Evolutionary conservation across 1,140 invertebrate species (phyloP).

Genomic region (Neodiprion lecontei): DNA sequence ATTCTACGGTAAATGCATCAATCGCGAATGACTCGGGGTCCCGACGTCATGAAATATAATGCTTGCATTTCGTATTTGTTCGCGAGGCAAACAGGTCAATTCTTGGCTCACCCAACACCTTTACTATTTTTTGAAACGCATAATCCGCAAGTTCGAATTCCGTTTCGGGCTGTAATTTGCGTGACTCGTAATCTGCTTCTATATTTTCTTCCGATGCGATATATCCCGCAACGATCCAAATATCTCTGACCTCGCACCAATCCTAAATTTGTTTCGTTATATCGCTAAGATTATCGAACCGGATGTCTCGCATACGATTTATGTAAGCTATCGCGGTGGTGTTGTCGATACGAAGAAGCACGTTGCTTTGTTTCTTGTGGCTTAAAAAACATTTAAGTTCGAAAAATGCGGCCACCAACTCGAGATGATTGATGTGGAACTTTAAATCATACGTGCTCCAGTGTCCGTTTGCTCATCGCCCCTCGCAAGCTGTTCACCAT

Average conservation of each 20-base stretch:
- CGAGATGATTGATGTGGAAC: conserved; percentile 24
- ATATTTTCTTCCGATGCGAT: conserved; percentile 26
- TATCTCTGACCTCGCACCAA: conserved; percentile 22
- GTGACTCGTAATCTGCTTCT: conserved; percentile 21
- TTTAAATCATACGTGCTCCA: conserved; percentile 19
- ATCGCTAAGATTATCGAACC: conserved; percentile 9
- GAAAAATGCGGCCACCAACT: conserved; percentile 21
- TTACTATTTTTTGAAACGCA: conserved; percentile 29
- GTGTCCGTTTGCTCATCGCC: conserved; percentile 19
- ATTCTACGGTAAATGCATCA: conserved; percentile 41
- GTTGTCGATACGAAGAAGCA: conserved; percentile 26
- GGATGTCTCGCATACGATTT: conserved; percentile 22
- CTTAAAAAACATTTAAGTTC: conserved; percentile 23
- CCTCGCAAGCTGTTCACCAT: conserved; percentile 11
- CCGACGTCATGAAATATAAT: conserved; percentile 36
- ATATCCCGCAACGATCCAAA: conserved; percentile 28
- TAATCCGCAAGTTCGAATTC: conserved; percentile 21
- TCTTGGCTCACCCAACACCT: conserved; percentile 28
- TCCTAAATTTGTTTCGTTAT: conserved; percentile 25
- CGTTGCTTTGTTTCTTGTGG: conserved; percentile 14
- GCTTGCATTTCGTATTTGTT: conserved; percentile 36
- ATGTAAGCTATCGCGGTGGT: conserved; percentile 26
- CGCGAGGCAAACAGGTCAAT: conserved; percentile 39
- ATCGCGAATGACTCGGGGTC: conserved; percentile 33
- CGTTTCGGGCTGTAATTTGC: conserved; percentile 21